Base-by-base conservation (phyloP, 2,888 invertebrate species). In the Tetranychus piercei region DNA sequence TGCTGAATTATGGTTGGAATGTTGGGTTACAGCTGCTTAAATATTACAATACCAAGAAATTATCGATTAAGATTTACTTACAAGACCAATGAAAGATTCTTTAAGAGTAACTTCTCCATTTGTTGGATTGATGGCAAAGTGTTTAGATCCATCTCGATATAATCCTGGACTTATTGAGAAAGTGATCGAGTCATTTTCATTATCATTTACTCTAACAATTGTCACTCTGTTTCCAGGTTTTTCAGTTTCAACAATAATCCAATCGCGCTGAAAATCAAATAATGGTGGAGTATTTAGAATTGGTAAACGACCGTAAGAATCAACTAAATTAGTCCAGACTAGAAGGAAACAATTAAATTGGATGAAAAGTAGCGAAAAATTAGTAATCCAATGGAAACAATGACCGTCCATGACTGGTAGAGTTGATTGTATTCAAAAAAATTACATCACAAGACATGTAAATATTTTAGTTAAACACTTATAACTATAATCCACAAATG, bases 81-180 rank as follows among this genome's bases (percentile, higher is more conserved):
- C 92, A 85, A 88, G 87, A 81, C 89, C 89, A 79, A 83, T 82
- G 55, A 92, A 85, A 0, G 90, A 88, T 80, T 91, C 88, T 80
- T 91, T 91, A 73, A 92, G 86, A 79, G 87, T 88, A 74, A 92
- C 89, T 6, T 87, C 87, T 45, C 92, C 92, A 0, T 88, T 89
- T 5, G 83, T 83, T 65, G 87, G 86, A 82, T 92, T 87, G 77
- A 93, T 91, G 71, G 85, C 83, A 81, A 92, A 92, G 1, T 77
- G 80, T 15, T 77, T 76, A 20, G 80, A 80, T 18, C 80, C 80
- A 75, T 81, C 80, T n/a, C 78, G 73, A 72, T 77, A 79, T n/a
- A 77, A 69, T 11, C 78, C 77, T 7, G 79, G 76, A 44, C 77
- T 78, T 34, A 80, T 77, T 64, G 77, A 76, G 69, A 77, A 80